Evolutionary conservation across 2,888 invertebrate genomes (phyloP).

Genomic region (Nezara viridula): DNA sequence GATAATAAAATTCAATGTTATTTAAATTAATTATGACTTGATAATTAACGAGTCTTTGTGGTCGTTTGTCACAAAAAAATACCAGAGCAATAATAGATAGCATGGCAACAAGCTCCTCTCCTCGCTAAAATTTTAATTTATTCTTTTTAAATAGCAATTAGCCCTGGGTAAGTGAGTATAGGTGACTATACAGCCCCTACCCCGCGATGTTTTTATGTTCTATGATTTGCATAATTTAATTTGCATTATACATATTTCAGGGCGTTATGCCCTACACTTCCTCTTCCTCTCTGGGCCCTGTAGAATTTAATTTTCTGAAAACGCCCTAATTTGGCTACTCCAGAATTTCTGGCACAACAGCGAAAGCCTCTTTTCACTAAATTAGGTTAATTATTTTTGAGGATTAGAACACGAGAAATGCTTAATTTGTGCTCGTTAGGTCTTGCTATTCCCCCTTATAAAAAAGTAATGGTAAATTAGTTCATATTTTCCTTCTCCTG

Average conservation of each 20-base stretch:
- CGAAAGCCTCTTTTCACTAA: constrained; percentile 28
- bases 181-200: neutral
- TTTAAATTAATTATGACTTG: too few relatives aligned
- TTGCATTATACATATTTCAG: constrained; percentile 42
- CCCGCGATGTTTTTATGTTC: constrained; percentile 27
- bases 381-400: constrained; percentile 28
- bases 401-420: constrained; percentile 11
- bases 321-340: constrained; percentile 8
- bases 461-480: neutral
- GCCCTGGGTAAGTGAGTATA: neutral
- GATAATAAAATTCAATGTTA: too few relatives aligned
- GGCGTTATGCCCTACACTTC: neutral
- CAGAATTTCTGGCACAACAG: constrained; percentile 29
- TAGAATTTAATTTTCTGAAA: constrained; percentile 41
- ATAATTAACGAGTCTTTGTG: neutral
- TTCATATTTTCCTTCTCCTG: neutral
- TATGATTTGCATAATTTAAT: constrained; percentile 43
- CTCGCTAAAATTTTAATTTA: constrained; percentile 12
- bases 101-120: neutral
- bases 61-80: neutral
- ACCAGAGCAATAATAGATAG: neutral
- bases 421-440: neutral
- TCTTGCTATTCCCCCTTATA: neutral
- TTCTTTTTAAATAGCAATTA: constrained; percentile 36
- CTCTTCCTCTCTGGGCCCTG: neutral